phyloP scores from a whole-genome alignment of 2,797 vertebrate species.

The Cephalopachus bancanus region DNA sequence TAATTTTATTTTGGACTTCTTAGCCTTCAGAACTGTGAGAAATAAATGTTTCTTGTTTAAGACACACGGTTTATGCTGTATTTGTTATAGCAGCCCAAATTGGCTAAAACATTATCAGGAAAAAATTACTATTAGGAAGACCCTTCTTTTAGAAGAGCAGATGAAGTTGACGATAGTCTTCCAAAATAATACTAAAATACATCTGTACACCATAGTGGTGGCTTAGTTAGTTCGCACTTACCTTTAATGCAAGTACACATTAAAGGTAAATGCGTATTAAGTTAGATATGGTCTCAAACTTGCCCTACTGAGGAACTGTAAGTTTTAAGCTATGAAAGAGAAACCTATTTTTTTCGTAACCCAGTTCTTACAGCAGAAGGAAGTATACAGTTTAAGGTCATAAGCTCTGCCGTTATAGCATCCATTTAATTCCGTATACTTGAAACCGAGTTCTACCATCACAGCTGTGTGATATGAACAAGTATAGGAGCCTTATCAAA shows the following conservation, averaged over 20 bases:
- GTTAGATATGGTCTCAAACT: not conserved
- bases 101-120: not conserved
- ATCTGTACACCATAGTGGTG: rapidly evolving
- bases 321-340: not conserved
- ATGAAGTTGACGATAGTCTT: not conserved
- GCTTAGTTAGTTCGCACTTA: not conserved
- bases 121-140: too few species aligned
- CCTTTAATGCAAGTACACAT: too few species aligned
- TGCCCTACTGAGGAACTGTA: not conserved
- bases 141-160: not conserved
- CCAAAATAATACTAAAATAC: not conserved
- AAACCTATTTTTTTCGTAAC: not conserved
- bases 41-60: not conserved
- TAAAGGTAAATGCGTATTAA: too few species aligned
- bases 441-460: not conserved
- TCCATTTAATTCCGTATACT: not conserved
- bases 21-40: not conserved
- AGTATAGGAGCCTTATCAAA: not conserved
- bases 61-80: not conserved
- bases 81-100: not conserved
- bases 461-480: not conserved
- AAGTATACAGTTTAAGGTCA: not conserved
- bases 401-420: not conserved
- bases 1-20: not conserved
- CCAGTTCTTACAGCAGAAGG: not conserved